phyloP scores from a whole-genome alignment of 2,888 invertebrate genomes.

The Bhutanitis thaidina region DNA sequence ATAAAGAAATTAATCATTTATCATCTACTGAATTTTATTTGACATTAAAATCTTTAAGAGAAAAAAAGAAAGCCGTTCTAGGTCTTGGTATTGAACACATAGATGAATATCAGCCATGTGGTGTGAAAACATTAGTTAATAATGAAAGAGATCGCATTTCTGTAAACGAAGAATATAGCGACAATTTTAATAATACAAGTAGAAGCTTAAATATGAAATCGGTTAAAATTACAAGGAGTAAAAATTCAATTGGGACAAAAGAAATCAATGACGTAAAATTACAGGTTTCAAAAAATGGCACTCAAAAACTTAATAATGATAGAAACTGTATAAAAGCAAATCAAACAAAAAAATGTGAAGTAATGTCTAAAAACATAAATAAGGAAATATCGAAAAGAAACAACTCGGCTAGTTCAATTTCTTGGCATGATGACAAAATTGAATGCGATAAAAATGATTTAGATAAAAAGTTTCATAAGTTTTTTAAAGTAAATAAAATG shows the following conservation, averaged over 20 bases:
- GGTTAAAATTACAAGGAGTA: not conserved
- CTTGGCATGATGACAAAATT: constrained; percentile 66
- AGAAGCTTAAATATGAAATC: not conserved
- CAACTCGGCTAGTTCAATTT: constrained; percentile 70
- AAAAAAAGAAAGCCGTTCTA: constrained; percentile 80
- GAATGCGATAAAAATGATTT: constrained; percentile 48
- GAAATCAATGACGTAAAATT: not conserved
- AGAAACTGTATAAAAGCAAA: constrained; percentile 27
- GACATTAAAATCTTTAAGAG: constrained; percentile 82
- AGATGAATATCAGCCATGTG: constrained; percentile 37
- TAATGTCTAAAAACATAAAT: constrained; percentile 34
- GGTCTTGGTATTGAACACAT: constrained; percentile 54
- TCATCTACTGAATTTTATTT: constrained; percentile 87
- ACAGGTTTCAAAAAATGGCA: not conserved
- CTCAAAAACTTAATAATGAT: not conserved
- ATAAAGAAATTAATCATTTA: constrained; percentile 87
- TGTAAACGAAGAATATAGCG: not conserved
- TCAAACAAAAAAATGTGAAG: constrained; percentile 35
- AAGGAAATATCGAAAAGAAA: constrained; percentile 55
- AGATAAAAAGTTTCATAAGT: constrained; percentile 62
- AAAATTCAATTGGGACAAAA: not conserved
- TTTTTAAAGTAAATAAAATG: constrained; percentile 49
- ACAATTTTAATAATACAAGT: not conserved
- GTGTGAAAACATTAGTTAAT: constrained; percentile 16
- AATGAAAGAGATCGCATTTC: not conserved